These are phyloP conservation scores for Ophion slaviceki DNA, from an alignment of 2,888 invertebrate genomes.

Conservation along the genomic window DNA sequence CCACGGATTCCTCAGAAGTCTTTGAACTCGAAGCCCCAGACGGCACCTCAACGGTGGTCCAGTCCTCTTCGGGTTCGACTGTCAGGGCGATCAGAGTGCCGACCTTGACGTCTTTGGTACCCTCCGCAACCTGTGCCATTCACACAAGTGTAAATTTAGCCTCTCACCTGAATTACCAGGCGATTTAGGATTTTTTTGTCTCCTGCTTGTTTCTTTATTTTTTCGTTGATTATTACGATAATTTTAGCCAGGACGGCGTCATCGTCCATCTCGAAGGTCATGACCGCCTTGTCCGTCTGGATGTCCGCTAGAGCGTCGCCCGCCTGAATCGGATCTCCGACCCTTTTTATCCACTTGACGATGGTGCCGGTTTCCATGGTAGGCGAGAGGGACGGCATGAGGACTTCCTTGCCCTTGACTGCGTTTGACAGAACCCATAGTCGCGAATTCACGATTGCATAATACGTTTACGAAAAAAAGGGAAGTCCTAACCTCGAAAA, in stretches of 20 bases:
- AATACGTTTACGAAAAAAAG: constrained; percentile 56
- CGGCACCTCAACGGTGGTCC: constrained; percentile 85
- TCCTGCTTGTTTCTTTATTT: neutral
- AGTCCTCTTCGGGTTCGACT: constrained; percentile 87
- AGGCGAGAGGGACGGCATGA: constrained; percentile 87
- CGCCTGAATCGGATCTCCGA: constrained; percentile 85
- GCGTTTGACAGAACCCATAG: constrained; percentile 38
- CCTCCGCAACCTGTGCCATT: constrained; percentile 83
- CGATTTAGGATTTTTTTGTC: neutral
- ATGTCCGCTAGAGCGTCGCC: constrained; percentile 88
- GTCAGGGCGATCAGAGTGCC: constrained; percentile 86
- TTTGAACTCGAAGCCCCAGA: constrained; percentile 3
- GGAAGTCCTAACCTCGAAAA: neutral
- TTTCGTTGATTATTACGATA: constrained; percentile 81
- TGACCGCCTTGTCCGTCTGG: constrained; percentile 88
- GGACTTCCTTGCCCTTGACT: constrained; percentile 83
- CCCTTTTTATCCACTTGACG: constrained; percentile 86
- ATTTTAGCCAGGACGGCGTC: constrained; percentile 87
- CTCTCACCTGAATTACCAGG: neutral
- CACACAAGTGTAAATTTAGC: neutral
- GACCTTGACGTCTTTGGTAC: constrained; percentile 85
- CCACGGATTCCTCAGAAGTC: constrained; percentile 37
- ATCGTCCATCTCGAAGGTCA: constrained; percentile 86
- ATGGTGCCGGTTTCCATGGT: constrained; percentile 87
- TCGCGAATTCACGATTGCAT: constrained; percentile 69